These are phyloP conservation scores for Acanthosoma haemorrhoidale DNA, from an alignment of 2,888 invertebrate genomes.

Conservation along the genomic window DNA sequence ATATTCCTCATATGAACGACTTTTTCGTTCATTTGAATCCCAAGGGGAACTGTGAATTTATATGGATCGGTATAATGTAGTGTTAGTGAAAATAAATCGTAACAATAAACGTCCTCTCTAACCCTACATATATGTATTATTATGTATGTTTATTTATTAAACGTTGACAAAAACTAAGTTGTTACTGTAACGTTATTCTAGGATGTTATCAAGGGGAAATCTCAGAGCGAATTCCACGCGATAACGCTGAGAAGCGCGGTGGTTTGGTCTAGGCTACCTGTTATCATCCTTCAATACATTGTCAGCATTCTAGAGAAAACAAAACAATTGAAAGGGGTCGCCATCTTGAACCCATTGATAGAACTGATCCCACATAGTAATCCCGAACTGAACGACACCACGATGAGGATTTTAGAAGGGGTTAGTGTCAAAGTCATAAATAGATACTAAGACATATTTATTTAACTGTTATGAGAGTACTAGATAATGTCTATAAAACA, in stretches of 20 bases:
- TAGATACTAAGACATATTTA: too few relatives aligned
- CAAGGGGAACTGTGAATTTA: too few relatives aligned
- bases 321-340: slow-evolving; percentile 78
- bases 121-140: too few relatives aligned
- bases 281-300: slow-evolving; percentile 73
- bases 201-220: slow-evolving; percentile 15
- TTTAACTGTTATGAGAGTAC: too few relatives aligned
- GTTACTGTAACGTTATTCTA: not conserved
- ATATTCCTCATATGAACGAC: too few relatives aligned
- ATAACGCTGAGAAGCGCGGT: slow-evolving; percentile 66
- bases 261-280: slow-evolving; percentile 78
- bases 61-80: too few relatives aligned
- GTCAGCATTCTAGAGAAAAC: slow-evolving; percentile 78
- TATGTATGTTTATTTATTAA: too few relatives aligned
- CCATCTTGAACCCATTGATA: slow-evolving; percentile 77
- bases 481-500: too few relatives aligned
- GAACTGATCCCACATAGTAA: slow-evolving; percentile 80
- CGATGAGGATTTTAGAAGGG: not conserved
- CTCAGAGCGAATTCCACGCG: not conserved
- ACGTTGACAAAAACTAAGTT: too few relatives aligned
- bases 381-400: not conserved
- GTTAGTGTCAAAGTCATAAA: slow-evolving; percentile 21
- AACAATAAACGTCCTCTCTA: too few relatives aligned
- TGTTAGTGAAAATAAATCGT: too few relatives aligned
- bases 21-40: too few relatives aligned